These are phyloP conservation scores for Spea hammondii DNA, from an alignment of 2,797 vertebrate species.

Conservation along the genomic window DNA sequence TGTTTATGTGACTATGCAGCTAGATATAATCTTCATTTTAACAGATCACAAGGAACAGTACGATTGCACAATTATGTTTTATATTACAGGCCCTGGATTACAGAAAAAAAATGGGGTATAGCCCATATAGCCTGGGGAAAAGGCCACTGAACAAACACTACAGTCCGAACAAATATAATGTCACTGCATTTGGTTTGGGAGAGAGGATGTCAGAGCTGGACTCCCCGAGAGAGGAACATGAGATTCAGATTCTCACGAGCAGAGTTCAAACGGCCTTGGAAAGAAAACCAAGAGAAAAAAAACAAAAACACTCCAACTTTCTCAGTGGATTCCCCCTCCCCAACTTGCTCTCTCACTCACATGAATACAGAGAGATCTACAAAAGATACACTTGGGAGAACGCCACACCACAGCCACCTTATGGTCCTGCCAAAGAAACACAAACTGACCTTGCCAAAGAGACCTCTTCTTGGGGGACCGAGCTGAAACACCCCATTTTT, in stretches of 20 bases:
- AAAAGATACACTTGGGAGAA: too few species aligned
- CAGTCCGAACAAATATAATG: neutral
- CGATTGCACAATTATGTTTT: too few species aligned
- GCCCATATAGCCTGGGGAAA: neutral
- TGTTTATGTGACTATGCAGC: too few species aligned
- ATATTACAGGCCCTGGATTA: too few species aligned
- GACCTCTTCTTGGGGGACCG: constrained; percentile 76
- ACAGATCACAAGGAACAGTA: too few species aligned
- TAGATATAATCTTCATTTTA: too few species aligned
- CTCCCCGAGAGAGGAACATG: constrained; percentile 36
- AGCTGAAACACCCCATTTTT: constrained; percentile 86
- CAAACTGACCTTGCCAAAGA: constrained; percentile 78
- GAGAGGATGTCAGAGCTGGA: constrained; percentile 17
- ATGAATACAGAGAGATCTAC: neutral
- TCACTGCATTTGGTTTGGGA: neutral
- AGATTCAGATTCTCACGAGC: constrained; percentile 36
- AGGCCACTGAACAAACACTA: neutral
- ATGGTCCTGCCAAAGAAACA: neutral
- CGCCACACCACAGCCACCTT: neutral
- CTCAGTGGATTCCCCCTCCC: constrained; percentile 1
- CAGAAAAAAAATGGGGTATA: too few species aligned
- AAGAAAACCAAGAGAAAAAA: constrained; percentile 34
- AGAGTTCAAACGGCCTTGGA: constrained; percentile 42
- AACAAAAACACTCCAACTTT: constrained; percentile 28
- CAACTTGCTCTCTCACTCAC: neutral